Base-by-base conservation (phyloP, 2,888 invertebrate species). In the Tuta absoluta region DNA sequence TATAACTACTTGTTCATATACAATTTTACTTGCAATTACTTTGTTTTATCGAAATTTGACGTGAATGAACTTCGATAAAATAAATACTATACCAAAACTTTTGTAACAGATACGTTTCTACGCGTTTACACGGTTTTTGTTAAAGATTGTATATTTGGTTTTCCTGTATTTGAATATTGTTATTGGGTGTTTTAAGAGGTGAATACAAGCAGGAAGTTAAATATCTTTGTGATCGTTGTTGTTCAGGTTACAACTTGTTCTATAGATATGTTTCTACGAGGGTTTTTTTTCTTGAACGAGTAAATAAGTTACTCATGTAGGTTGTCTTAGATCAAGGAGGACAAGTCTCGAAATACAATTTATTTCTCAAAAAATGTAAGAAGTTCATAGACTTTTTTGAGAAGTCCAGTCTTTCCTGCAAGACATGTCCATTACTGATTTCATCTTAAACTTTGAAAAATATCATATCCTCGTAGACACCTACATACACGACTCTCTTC, bases 21-120 rank as follows among this genome's bases (percentile, higher is more conserved):
- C 56, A 28, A 24, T 24, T 56, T 23, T 24, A 56, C 2, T 33
- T 14, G 23, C 51, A 14, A 21, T 19, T 19, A 28, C 7, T 78
- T 86, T 85, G 75, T 81, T 86, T 85, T 86, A 85, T 33, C 56
- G 56, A 17, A 56, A 53, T 56, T 56, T 56, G 28, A 56, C 24
- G 28, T 56, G 24, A 5, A 56, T 7, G 17, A 63, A 53, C 62
- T 45, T 65, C 17, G 45, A 45, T n/a, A 17, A 45, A 45, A 45
- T 68, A 59, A 57, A 28, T 49, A 61, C 61, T 59, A 12, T 59
- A 59, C 59, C 41, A 41, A 59, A 33, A 45, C 23, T 61, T 61
- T n/a, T 61, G 48, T 61, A 21, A n/a, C 53, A 48, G 41, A 63
- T 45, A 33, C 48, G 37, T 28, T 63, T 57, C 67, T 72, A 71